Conservation (phyloP, 2,113 vertebrate genomes). For the human region GRCh38 chr15:87135001-87135500, state of each 20-base stretch:
- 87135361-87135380: not conserved
- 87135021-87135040: not conserved
- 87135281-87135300: not conserved
- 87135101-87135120: not conserved
- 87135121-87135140: not conserved
- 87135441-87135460: not conserved
- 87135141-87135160: not conserved
- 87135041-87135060: not conserved
- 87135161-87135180: not conserved
- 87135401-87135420: not conserved
- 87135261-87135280: not conserved
- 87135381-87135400: not conserved
- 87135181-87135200: not conserved
- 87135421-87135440: slow-evolving; percentile 3
- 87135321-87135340: not conserved
- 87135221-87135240: not conserved
- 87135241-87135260: not conserved
- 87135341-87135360: not conserved
- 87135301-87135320: not conserved
- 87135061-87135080: not conserved
- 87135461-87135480: not conserved
- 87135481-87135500: not conserved
- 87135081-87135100: not conserved
- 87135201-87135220: not conserved
- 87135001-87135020: not conserved